Evolutionary conservation across 2,797 vertebrate species (phyloP).

Genomic region (Bradypodion ventrale): DNA sequence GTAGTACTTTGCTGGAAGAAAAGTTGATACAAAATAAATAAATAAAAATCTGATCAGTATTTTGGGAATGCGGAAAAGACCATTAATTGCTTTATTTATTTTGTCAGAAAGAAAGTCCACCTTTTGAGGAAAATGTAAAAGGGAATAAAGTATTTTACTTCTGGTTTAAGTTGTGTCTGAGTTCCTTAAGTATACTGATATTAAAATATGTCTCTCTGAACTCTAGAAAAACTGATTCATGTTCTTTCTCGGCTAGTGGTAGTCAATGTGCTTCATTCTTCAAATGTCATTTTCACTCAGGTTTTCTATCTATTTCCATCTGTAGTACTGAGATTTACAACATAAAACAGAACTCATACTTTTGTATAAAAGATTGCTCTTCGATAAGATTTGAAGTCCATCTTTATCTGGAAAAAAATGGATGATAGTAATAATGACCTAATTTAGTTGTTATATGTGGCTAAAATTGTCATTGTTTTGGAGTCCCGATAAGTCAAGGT

Average conservation of each 20-base stretch:
- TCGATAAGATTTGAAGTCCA: neutral
- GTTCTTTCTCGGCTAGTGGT: neutral
- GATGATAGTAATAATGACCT: neutral
- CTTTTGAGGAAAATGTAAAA: constrained; percentile 68
- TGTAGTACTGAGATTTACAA: neutral
- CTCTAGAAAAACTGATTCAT: neutral
- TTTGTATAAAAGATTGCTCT: neutral
- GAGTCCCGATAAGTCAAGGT: neutral
- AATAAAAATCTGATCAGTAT: constrained; percentile 28
- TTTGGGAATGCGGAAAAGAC: constrained; percentile 40
- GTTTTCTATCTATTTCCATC: neutral
- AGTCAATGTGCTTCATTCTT: neutral
- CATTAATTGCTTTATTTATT: constrained; percentile 72
- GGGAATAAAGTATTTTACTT: constrained; percentile 74
- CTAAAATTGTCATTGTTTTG: neutral
- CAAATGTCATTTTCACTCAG: neutral
- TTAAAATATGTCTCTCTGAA: neutral
- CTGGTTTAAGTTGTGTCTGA: constrained; percentile 25
- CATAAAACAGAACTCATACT: neutral
- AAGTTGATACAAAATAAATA: constrained; percentile 44
- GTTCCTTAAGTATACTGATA: neutral
- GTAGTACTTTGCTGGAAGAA: constrained; percentile 32
- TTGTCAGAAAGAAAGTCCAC: constrained; percentile 67
- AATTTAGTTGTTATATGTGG: neutral
- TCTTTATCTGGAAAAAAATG: neutral